phyloP scores from a whole-genome alignment of 2,888 invertebrate species.

The Brenthis ino region DNA sequence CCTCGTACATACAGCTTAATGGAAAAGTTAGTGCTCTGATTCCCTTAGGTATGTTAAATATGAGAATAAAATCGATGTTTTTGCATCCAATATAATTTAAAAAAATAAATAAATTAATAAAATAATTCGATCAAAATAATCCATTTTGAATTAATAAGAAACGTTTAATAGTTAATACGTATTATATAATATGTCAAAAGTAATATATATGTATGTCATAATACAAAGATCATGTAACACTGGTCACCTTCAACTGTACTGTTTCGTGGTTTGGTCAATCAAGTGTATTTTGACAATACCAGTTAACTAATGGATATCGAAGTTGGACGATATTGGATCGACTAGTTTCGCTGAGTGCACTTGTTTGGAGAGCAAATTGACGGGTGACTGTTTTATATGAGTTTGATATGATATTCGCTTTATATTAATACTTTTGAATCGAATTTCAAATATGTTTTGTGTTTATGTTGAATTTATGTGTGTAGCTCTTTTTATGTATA shows the following conservation, averaged over 20 bases:
- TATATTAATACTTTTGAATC: constrained; percentile 26
- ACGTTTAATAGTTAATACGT: too few relatives aligned
- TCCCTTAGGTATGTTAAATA: too few relatives aligned
- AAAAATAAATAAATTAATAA: too few relatives aligned
- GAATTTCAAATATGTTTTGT: constrained; percentile 12
- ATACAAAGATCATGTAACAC: constrained; percentile 27
- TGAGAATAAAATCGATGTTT: too few relatives aligned
- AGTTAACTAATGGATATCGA: constrained; percentile 68
- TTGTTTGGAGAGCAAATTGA: constrained; percentile 49
- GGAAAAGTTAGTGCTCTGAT: too few relatives aligned
- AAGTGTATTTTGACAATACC: constrained; percentile 77
- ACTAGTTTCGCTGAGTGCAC: constrained; percentile 42
- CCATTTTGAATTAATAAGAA: too few relatives aligned
- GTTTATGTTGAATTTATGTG: not conserved
- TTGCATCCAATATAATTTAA: too few relatives aligned
- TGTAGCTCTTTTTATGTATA: not conserved
- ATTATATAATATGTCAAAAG: too few relatives aligned
- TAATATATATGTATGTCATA: not conserved
- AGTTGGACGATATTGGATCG: constrained; percentile 45
- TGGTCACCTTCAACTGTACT: constrained; percentile 60
- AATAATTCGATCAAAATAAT: too few relatives aligned
- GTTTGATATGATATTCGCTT: constrained; percentile 30
- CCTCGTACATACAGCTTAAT: too few relatives aligned
- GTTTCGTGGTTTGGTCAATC: constrained; percentile 70
- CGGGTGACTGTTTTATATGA: constrained; percentile 48